Evolutionary conservation across 2,797 vertebrate species (phyloP), one percentile per base, ranked within the genome.

Genomic region (Halcyon chelicuti): DNA sequence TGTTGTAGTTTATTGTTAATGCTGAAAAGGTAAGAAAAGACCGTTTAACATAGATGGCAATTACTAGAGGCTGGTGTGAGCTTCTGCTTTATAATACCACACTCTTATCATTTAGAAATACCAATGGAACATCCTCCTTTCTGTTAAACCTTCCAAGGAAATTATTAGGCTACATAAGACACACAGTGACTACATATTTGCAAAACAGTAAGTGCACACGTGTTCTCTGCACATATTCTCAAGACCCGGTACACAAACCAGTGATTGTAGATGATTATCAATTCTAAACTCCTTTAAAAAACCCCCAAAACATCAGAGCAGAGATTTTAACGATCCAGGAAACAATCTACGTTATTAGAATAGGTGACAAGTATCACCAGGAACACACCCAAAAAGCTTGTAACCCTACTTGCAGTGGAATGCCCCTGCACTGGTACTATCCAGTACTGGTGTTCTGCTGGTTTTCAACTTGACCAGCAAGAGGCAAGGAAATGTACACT

Each of bases 1-100:
- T 99, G 99, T 97, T 99, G 99, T 31, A 99, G 98, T 96, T 99
- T 99, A 94, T 99, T 99, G 96, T 99, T 99, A 97, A 99, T 99
- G 97, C 99, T 99, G 98, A 94, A 98, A 82, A 98, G 8, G 39
- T 26, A 92, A 51, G 20, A 93, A 77, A 94, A 90, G 26, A 71
- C 7, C 15, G 52, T 46, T 95, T 55, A 63, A 77, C 28, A 66
- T 13, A 73, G 67, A 0, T 61, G 29, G 16, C 42, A 63, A 49
- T 28, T 19, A n/a, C 52, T 8, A 88, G 51, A 23, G 18, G 18
- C 33, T 90, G 57, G 29, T 37, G 49, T 9, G 62, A 93, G 9
- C 31, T 87, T 74, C 42, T 60, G 18, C 42, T 71, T 77, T 35
- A 15, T 74, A 54, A 73, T 10, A 77, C 8, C 58, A 92, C 51